These are phyloP conservation scores for Petrocephalus zakoni DNA, from an alignment of 2,113 vertebrate genomes.

Conservation along the genomic window DNA sequence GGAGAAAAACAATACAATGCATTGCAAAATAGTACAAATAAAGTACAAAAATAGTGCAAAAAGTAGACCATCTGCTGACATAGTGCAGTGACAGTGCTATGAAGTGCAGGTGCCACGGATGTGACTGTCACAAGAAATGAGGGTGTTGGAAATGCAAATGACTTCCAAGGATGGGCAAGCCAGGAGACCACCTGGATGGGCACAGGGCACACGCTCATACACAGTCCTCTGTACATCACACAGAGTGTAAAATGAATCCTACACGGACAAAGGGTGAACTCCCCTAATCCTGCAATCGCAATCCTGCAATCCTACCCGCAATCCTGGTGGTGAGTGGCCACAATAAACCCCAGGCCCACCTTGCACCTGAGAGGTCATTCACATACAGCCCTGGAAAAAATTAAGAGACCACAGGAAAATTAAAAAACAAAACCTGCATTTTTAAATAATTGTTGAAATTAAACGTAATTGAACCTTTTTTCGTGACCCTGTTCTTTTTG, in stretches of 20 bases:
- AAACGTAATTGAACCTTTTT: neutral
- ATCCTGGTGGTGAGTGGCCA: neutral
- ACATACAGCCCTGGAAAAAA: too few species aligned
- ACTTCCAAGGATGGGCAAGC: neutral
- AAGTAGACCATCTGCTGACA: neutral
- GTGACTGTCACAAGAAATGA: neutral
- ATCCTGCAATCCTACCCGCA: too few species aligned
- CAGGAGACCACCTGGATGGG: neutral
- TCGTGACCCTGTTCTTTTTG: neutral
- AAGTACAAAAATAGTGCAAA: too few species aligned
- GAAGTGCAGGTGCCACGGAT: neutral
- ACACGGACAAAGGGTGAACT: neutral
- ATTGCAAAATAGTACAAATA: too few species aligned
- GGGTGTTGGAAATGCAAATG: neutral
- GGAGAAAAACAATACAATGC: too few species aligned
- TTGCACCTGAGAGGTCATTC: neutral
- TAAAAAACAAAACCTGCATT: too few species aligned
- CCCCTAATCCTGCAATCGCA: too few species aligned
- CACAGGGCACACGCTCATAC: neutral
- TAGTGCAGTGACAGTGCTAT: too few species aligned
- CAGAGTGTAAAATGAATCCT: neutral
- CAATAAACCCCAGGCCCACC: neutral
- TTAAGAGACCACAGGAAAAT: too few species aligned
- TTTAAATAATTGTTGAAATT: neutral
- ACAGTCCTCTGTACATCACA: neutral